Conservation (phyloP, 2,113 vertebrate species). For the Myanophis thanlyinensis region DNA sequence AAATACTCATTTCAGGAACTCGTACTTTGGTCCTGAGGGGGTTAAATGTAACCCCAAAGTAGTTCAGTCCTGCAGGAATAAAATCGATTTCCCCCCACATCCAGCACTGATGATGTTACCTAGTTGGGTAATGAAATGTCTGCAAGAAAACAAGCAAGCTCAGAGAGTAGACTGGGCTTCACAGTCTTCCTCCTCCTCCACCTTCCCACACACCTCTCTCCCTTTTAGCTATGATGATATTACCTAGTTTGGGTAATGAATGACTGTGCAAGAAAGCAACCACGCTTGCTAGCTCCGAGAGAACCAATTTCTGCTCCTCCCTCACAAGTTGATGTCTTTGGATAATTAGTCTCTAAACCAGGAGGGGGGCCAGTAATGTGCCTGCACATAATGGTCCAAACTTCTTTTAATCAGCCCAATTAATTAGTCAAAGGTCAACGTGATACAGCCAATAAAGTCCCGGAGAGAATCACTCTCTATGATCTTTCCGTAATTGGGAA, state of each 20-base stretch:
- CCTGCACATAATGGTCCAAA: not conserved
- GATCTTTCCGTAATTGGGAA: slow-evolving; percentile 1
- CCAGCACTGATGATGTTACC: not conserved
- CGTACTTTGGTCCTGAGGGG: too few relatives aligned
- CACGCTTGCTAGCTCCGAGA: too few relatives aligned
- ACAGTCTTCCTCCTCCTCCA: not conserved
- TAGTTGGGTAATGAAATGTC: not conserved
- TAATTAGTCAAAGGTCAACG: not conserved
- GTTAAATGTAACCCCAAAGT: not conserved
- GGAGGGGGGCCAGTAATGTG: not conserved
- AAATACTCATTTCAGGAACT: too few relatives aligned
- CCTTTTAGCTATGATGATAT: too few relatives aligned
- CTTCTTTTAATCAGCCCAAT: not conserved
- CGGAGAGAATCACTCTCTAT: not conserved
- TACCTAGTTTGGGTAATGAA: too few relatives aligned
- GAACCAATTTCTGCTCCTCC: not conserved
- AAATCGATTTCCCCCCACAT: not conserved
- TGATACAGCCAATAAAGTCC: not conserved
- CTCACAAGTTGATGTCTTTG: not conserved
- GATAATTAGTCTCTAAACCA: not conserved
- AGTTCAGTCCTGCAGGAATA: not conserved
- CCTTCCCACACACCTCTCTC: too few relatives aligned
- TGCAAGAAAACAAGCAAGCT: not conserved
- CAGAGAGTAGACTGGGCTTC: not conserved
- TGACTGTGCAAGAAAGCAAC: too few relatives aligned